These are phyloP conservation scores for Aurelia sp. DNA, from an alignment of 30 jellyfish, hydroid and myxozoan genomes.

Conservation along the genomic window DNA sequence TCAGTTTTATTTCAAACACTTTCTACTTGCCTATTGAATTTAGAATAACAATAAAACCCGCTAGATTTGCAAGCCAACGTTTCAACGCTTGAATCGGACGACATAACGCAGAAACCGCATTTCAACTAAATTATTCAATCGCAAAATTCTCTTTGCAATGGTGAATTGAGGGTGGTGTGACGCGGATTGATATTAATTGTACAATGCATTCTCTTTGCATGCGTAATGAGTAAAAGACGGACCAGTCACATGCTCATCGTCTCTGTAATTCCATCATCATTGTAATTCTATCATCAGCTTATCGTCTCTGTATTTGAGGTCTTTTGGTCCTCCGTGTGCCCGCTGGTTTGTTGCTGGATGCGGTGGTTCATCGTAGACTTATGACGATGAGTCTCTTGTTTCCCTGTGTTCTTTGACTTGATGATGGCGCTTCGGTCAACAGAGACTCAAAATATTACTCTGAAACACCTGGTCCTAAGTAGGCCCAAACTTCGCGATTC, in stretches of 20 bases:
- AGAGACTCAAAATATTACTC: too few relatives aligned
- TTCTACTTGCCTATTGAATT: constrained; percentile 3
- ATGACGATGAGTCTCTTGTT: too few relatives aligned
- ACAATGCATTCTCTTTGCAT: background rate
- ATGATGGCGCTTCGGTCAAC: too few relatives aligned
- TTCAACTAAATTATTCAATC: constrained; percentile 31
- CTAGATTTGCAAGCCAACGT: background rate
- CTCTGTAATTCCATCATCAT: too few relatives aligned
- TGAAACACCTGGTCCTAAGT: too few relatives aligned
- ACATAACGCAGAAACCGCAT: constrained; percentile 36
- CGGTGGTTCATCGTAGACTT: too few relatives aligned
- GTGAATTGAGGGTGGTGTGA: constrained; percentile 16
- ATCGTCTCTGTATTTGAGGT: too few relatives aligned
- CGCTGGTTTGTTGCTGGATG: too few relatives aligned
- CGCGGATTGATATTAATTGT: background rate
- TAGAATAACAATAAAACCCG: constrained; percentile 1
- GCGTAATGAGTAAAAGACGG: background rate
- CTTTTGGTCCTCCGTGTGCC: too few relatives aligned
- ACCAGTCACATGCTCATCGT: background rate
- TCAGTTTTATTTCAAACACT: constrained; percentile 16
- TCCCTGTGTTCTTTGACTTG: too few relatives aligned
- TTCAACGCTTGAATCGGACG: constrained; percentile 11
- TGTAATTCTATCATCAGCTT: too few relatives aligned
- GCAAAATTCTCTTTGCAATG: background rate
- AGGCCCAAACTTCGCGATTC: too few relatives aligned